Evolutionary conservation across 2,113 vertebrate genomes (phyloP).

Genomic region (Scolopax mira): DNA sequence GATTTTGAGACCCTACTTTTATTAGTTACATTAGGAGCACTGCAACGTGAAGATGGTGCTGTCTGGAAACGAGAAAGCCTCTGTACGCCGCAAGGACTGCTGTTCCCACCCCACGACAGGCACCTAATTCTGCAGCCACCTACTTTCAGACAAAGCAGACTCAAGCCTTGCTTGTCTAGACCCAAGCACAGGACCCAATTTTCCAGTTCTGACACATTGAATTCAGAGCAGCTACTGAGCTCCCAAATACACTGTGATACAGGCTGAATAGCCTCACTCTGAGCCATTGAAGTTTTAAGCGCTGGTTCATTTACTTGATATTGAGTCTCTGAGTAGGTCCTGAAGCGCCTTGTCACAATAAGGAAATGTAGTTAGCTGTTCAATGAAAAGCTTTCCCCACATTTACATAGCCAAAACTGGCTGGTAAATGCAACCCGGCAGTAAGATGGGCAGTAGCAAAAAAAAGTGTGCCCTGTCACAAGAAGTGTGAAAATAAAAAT

Average conservation of each 20-base stretch:
- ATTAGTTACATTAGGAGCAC: fast-evolving
- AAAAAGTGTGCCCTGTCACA: neutral
- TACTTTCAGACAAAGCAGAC: neutral
- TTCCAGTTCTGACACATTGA: neutral
- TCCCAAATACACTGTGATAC: neutral
- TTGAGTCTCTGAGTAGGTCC: neutral
- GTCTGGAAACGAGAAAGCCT: neutral
- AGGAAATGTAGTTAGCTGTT: neutral
- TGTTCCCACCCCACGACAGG: neutral
- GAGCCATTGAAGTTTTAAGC: neutral
- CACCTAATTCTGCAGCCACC: neutral
- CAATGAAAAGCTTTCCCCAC: neutral
- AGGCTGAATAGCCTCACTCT: neutral
- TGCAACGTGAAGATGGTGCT: fast-evolving
- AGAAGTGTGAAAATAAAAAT: neutral
- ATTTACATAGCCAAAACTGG: neutral
- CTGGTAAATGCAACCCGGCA: neutral
- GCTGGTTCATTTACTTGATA: neutral
- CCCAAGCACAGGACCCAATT: fast-evolving
- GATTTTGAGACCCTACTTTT: neutral
- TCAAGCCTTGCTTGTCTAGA: neutral
- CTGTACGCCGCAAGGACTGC: fast-evolving
- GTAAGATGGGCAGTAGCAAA: neutral
- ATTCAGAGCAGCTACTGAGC: neutral
- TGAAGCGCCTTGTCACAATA: neutral